These are phyloP conservation scores for Coenobita brevimanus DNA, from an alignment of 1,140 invertebrate genomes.

Conservation along the genomic window DNA sequence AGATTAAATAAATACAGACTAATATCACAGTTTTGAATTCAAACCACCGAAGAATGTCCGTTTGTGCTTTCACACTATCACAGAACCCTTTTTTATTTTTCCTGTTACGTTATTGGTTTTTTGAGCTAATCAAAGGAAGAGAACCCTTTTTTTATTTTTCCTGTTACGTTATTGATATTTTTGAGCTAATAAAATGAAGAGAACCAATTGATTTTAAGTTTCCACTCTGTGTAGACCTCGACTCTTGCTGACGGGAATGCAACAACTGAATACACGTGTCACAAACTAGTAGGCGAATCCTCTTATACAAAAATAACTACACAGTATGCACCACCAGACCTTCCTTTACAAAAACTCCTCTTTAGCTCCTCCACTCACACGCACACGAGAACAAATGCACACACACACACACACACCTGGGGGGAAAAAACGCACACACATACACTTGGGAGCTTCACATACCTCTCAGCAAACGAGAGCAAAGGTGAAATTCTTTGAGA, in stretches of 20 bases:
- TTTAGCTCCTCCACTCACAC: constrained; percentile 26
- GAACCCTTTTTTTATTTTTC: constrained; percentile 36
- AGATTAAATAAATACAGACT: constrained; percentile 65
- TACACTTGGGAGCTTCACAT: too few relatives aligned
- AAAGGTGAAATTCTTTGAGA: too few relatives aligned
- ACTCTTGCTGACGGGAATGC: constrained; percentile 56
- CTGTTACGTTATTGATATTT: too few relatives aligned
- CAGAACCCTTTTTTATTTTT: constrained; percentile 65
- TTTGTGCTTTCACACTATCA: constrained; percentile 64
- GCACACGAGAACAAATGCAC: not conserved
- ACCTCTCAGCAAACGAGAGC: too few relatives aligned
- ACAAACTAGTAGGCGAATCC: constrained; percentile 64
- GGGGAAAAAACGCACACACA: too few relatives aligned
- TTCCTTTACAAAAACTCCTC: constrained; percentile 35
- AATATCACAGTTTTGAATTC: constrained; percentile 65
- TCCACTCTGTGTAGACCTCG: constrained; percentile 59
- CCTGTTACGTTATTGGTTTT: constrained; percentile 33
- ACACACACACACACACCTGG: constrained; percentile 20
- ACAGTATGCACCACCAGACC: constrained; percentile 47
- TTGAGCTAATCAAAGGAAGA: constrained; percentile 37
- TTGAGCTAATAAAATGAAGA: constrained; percentile 37
- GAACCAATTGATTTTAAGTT: not conserved
- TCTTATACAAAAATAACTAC: constrained; percentile 60
- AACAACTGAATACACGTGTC: constrained; percentile 58
- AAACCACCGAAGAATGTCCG: constrained; percentile 61